Evolutionary conservation across 2,797 vertebrate genomes (phyloP), one percentile per base, ranked within the genome.

Genomic region (Gymnodraco acuticeps): DNA sequence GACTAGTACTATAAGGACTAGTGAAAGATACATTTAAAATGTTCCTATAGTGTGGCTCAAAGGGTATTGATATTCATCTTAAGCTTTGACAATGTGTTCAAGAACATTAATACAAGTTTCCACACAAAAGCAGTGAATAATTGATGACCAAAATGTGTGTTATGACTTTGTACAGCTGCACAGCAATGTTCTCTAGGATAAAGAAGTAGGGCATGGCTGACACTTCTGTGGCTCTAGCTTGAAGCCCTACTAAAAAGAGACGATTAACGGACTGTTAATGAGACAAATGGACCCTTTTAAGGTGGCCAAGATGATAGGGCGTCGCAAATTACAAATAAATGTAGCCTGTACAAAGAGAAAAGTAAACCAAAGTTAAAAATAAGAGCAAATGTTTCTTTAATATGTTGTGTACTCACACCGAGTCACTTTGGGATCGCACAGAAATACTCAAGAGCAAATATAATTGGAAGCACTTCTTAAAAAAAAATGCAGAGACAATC

Each of bases 181-280:
- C 54, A 70, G 53, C 56, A 41, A 52, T 66, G 67, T 70, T 86
- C 73, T 84, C 61, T 72, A 67, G 41, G 51, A 84, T 86, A 85
- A 84, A 71, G 65, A 82, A 89, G 64, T 75, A 58, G 74, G 83
- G 64, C 85, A 81, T 58, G 59, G 64, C 71, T 72, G 72, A 85
- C 80, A 52, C 72, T 76, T 76, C 56, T 81, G 70, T 87, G 72
- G 83, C 75, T 84, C 70, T 75, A 53, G 69, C 88, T 88, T 73
- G 59, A 79, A 92, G 81, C 78, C 76, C 60, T 82, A 60, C 51
- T 75, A 70, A 92, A 92, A 92, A 87, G 79, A 91, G 89, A 82
- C 78, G 82, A 87, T 87, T 80, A 91, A 83, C 76, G 83, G 74
- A 78, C 78, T 75, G 91, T 89, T 94, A 93, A 88, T 77, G 80